Conservation (phyloP, 2,888 invertebrate genomes). For the Rhingia campestris region DNA sequence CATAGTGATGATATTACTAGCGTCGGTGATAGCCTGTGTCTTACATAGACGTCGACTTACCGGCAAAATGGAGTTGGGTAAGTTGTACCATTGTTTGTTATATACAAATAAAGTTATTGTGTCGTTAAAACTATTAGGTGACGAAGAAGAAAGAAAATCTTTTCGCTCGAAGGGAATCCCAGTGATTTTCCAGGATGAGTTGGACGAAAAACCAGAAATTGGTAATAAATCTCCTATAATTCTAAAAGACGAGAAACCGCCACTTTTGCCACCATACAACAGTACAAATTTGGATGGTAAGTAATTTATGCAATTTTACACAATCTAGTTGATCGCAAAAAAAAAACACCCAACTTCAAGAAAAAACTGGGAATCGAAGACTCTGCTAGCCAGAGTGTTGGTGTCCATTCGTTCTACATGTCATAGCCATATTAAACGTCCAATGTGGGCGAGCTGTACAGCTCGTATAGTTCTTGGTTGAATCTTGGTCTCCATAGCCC, state of each 20-base stretch:
- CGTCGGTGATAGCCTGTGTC: conserved; percentile 93
- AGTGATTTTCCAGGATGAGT: conserved; percentile 98
- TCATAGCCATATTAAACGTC: too few relatives aligned
- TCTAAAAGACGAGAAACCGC: conserved; percentile 97
- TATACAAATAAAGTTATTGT: too few relatives aligned
- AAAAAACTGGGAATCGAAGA: too few relatives aligned
- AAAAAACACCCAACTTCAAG: too few relatives aligned
- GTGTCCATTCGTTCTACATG: too few relatives aligned
- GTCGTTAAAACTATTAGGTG: conserved; percentile 81
- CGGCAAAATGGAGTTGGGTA: conserved; percentile 91
- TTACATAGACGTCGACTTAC: conserved; percentile 92
- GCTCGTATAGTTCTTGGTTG: too few relatives aligned
- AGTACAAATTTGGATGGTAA: conserved; percentile 82
- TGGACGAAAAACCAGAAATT: conserved; percentile 95
- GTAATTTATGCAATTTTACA: conserved; percentile 30
- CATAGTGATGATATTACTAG: conserved; percentile 92
- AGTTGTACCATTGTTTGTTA: conserved; percentile 9
- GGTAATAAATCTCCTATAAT: conserved; percentile 96
- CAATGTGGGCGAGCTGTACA: too few relatives aligned
- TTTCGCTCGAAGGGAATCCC: conserved; percentile 94
- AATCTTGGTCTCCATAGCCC: too few relatives aligned
- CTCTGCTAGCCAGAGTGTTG: too few relatives aligned
- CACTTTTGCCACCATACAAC: conserved; percentile 89
- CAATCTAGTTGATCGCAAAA: conserved; percentile 4
- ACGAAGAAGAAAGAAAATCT: conserved; percentile 91